Percentiles rank a stretch among this genome's conserved stretches.
phyloP scores from a whole-genome alignment of 2,797 vertebrate genomes.

The Sardinella longiceps region DNA sequence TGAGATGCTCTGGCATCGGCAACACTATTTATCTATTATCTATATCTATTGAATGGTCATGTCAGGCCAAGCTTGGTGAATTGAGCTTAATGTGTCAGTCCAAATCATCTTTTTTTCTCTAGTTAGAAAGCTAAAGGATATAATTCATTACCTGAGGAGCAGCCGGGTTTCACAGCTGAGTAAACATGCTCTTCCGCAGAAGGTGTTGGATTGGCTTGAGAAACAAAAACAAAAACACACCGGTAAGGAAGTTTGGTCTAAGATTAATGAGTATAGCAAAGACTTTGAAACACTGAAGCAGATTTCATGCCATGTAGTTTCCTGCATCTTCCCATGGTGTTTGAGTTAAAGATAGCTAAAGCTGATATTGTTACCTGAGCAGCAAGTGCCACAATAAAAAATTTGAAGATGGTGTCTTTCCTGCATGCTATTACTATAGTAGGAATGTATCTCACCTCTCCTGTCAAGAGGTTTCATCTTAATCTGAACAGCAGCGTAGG shows the following conservation, averaged over 20 bases:
- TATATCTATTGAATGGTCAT: too few relatives aligned
- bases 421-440: background rate
- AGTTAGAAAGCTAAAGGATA: background rate
- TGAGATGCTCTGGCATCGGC: too few relatives aligned
- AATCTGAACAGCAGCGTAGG: background rate
- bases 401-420: background rate
- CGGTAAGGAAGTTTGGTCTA: too few relatives aligned
- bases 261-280: background rate
- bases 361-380: background rate
- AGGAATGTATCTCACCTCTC: background rate
- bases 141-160: background rate
- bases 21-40: too few relatives aligned
- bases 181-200: background rate
- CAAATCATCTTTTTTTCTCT: background rate
- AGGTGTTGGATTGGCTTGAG: background rate
- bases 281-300: background rate
- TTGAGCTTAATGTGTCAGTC: too few relatives aligned
- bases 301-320: too few relatives aligned
- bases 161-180: background rate
- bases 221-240: background rate
- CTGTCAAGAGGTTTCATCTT: background rate
- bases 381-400: too few relatives aligned
- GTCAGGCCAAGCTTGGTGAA: too few relatives aligned
- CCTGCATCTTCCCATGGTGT: background rate
- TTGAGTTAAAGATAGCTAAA: background rate